phyloP scores from a whole-genome alignment of 2,113 vertebrate species.

The Callaeas wilsoni region DNA sequence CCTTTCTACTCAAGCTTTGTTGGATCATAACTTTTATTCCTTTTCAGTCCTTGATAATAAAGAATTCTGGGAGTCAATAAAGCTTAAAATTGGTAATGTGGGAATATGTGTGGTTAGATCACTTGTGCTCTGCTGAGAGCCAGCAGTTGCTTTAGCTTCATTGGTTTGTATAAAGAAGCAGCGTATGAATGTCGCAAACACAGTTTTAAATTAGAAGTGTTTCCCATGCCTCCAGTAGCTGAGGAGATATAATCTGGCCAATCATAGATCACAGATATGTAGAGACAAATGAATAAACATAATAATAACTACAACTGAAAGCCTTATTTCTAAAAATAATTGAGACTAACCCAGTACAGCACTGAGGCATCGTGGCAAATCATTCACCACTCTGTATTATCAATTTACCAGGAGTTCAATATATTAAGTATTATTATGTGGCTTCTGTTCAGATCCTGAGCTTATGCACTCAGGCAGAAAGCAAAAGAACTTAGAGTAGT shows the following conservation, averaged over 20 bases:
- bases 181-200: background rate
- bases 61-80: background rate
- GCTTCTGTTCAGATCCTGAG: background rate
- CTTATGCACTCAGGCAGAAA: accelerated
- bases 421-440: background rate
- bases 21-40: background rate
- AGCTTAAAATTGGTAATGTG: background rate
- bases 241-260: background rate
- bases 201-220: background rate
- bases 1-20: background rate
- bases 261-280: background rate
- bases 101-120: background rate
- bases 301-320: background rate
- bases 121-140: background rate
- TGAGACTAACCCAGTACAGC: background rate
- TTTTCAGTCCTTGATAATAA: background rate
- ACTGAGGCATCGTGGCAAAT: background rate
- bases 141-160: background rate
- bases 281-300: background rate
- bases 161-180: background rate
- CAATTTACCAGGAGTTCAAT: background rate
- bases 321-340: background rate
- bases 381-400: background rate
- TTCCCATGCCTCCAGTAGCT: background rate
- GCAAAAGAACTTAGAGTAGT: background rate